Base-by-base conservation (phyloP, 2,113 vertebrate species). In the Oceanites oceanicus region DNA sequence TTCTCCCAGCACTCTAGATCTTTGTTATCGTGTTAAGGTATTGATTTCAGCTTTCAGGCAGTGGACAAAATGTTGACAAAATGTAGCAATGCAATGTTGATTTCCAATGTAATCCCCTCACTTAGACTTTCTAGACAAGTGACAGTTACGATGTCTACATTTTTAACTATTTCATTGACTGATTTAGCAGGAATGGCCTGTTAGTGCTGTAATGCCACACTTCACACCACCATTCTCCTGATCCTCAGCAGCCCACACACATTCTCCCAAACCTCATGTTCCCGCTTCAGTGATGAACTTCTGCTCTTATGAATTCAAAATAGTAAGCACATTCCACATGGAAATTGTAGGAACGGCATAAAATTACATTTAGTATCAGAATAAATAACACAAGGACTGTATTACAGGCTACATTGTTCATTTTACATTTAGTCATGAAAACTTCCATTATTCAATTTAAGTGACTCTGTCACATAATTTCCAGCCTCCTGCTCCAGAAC, bases 341-440 rank as follows among this genome's bases (percentile, higher is more conserved):
- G 71, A 92, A 97, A 97, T 67, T 90, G 66, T 55, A 94, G 71
- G 42, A 94, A 92, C 30, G 83, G 93, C 59, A 92, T 96, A 92
- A 96, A 88, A 92, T 92, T 96, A 50, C 85, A 73, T 95, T 96
- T 90, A 90, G 75, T 95, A 96, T 96, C 92, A 83, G 95, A 88
- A 96, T 94, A 95, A 97, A 96, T 95, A 96, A 82, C 82, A 83
- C 74, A n/a, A 93, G 90, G 90, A 44, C 85, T 86, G 4, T 70
- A 96, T 96, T 95, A 90, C 88, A 92, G 78, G 52, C 45, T 83
- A 50, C 74, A 71, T 94, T 32, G 15, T 95, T 95, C 73, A 3
- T 92, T 95, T 94, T 85, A 92, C 63, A 56, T 95, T 87, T 92
- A 94, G 74, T 94, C 89, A 90, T 97, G 91, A 96, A 94, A 94